Evolutionary conservation across 2,797 vertebrate species (phyloP).

Genomic region (Austrolebias charrua): DNA sequence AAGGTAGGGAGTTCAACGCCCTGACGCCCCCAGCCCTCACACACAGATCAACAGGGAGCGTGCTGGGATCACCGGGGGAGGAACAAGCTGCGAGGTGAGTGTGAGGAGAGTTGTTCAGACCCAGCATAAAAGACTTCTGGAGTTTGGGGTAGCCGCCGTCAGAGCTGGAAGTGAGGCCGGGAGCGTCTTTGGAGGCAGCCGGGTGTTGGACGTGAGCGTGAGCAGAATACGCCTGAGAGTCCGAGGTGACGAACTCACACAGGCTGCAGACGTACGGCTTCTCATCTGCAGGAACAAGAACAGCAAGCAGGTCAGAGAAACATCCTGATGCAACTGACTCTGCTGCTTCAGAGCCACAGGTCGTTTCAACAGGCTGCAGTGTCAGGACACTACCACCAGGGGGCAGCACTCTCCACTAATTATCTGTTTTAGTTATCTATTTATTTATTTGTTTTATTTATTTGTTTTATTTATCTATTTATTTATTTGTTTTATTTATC

Average conservation of each 20-base stretch:
- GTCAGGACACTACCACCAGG: conserved; percentile 59
- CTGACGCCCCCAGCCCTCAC: conserved; percentile 65
- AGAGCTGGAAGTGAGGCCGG: conserved; percentile 52
- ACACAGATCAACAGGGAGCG: conserved; percentile 72
- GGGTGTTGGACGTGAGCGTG: conserved; percentile 74
- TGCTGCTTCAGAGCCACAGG: conserved; percentile 4
- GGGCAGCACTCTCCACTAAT: conserved; percentile 46
- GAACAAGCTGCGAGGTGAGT: conserved; percentile 49
- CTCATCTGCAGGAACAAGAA: conserved; percentile 75
- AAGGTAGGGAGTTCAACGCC: conserved; percentile 54
- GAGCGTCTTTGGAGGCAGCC: conserved; percentile 30
- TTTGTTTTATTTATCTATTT: no score
- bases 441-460: neutral
- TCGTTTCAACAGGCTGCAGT: conserved; percentile 22
- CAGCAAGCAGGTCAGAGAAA: conserved; percentile 34
- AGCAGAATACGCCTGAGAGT: conserved; percentile 66
- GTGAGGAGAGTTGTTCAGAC: conserved; percentile 39
- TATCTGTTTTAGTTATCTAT: no score
- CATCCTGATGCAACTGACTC: neutral
- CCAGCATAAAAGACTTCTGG: conserved; percentile 67
- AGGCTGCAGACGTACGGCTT: conserved; percentile 80
- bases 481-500: neutral
- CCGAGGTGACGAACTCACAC: conserved; percentile 78
- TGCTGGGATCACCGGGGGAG: conserved; percentile 26
- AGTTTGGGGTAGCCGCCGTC: conserved; percentile 65